Conservation (phyloP, 2,888 invertebrate genomes). For the Proisotoma minuta region DNA sequence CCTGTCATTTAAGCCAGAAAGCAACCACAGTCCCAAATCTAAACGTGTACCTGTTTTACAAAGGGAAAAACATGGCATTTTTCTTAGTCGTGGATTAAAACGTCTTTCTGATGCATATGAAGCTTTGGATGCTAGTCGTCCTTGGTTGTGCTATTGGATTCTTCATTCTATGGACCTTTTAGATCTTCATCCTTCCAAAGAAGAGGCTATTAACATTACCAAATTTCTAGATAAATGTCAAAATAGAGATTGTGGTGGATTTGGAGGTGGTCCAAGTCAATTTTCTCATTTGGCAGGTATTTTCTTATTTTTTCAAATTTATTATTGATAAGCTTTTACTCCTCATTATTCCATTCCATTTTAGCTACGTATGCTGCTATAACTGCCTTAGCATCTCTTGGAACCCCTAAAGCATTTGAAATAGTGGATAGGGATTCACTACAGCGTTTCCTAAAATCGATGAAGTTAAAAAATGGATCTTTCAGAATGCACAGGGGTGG, state of each 20-base stretch:
- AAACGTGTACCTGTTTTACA: slow-evolving; percentile 59
- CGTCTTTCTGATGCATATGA: slow-evolving; percentile 67
- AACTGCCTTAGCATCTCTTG: slow-evolving; percentile 84
- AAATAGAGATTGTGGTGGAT: slow-evolving; percentile 70
- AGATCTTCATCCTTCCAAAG: slow-evolving; percentile 60
- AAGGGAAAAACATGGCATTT: slow-evolving; percentile 61
- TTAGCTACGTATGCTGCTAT: slow-evolving; percentile 91
- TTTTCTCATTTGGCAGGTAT: slow-evolving; percentile 74
- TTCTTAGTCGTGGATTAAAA: slow-evolving; percentile 64
- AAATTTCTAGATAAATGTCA: slow-evolving; percentile 68
- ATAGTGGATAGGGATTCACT: slow-evolving; percentile 78
- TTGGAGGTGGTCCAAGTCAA: slow-evolving; percentile 92
- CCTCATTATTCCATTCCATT: not conserved
- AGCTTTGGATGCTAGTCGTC: slow-evolving; percentile 86
- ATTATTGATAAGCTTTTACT: not conserved
- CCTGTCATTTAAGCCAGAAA: slow-evolving; percentile 53
- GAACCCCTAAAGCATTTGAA: slow-evolving; percentile 76
- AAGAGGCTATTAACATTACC: slow-evolving; percentile 56
- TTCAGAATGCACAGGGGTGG: slow-evolving; percentile 88
- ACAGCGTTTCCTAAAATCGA: slow-evolving; percentile 69
- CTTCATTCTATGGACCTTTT: slow-evolving; percentile 81
- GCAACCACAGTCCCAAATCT: slow-evolving; percentile 54
- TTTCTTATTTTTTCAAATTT: not conserved
- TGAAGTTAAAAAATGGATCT: slow-evolving; percentile 79
- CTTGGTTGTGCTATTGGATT: slow-evolving; percentile 98